These are phyloP conservation scores for Drosophila asahinai DNA, from an alignment of 1,140 invertebrate species.

Conservation along the genomic window DNA sequence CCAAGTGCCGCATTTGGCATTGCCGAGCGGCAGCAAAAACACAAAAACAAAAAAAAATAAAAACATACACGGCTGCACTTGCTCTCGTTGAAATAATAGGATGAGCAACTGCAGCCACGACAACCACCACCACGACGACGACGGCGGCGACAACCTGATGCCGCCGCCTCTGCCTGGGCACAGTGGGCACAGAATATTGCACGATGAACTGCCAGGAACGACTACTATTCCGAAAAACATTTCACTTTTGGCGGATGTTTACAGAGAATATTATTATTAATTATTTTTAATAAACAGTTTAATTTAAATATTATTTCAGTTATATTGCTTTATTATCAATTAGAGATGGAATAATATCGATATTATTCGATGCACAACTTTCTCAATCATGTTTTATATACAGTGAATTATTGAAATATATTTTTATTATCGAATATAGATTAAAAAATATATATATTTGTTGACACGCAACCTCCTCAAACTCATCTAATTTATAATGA, in stretches of 20 bases:
- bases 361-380: too few relatives aligned
- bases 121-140: conserved; percentile 12
- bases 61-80: conserved; percentile 34
- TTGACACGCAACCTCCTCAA: too few relatives aligned
- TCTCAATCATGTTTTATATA: too few relatives aligned
- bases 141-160: conserved; percentile 35
- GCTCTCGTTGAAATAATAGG: conserved; percentile 60
- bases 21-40: conserved; percentile 24
- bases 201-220: too few relatives aligned
- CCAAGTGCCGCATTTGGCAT: conserved; percentile 79
- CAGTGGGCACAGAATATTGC: conserved; percentile 11
- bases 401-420: too few relatives aligned
- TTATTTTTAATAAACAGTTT: background rate
- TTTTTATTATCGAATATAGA: too few relatives aligned
- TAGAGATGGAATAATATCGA: too few relatives aligned
- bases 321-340: background rate
- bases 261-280: too few relatives aligned
- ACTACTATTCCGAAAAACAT: too few relatives aligned
- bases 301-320: background rate
- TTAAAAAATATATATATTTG: too few relatives aligned
- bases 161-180: conserved; percentile 4
- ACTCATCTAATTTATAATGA: too few relatives aligned
- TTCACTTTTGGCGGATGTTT: too few relatives aligned
- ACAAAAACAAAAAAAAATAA: conserved; percentile 1
- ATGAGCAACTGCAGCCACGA: conserved; percentile 35